Evolutionary conservation across 2,797 vertebrate genomes (phyloP).

Genomic region (Rhabdomys pumilio): DNA sequence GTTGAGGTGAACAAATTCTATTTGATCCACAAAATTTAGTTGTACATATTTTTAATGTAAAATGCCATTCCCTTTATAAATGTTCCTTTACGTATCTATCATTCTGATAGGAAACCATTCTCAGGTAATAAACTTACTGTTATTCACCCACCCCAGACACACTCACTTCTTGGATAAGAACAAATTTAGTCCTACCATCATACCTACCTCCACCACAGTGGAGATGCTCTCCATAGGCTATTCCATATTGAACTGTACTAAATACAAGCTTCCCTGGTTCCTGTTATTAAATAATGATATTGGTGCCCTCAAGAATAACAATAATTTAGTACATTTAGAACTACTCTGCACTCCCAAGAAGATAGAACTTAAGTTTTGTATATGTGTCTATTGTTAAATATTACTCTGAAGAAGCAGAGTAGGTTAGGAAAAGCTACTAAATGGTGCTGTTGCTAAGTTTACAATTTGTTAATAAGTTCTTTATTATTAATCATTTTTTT

Average conservation of each 20-base stretch:
- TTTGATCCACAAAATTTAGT: not conserved
- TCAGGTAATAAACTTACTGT: not conserved
- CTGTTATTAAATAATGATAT: not conserved
- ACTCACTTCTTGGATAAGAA: not conserved
- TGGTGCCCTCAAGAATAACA: not conserved
- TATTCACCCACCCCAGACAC: not conserved
- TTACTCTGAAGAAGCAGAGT: not conserved
- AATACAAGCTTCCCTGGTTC: not conserved
- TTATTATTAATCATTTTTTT: too few species aligned
- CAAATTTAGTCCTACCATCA: not conserved
- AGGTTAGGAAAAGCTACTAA: not conserved
- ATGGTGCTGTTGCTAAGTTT: not conserved
- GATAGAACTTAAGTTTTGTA: not conserved
- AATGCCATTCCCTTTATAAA: slow-evolving; percentile 8
- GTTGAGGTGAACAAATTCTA: not conserved
- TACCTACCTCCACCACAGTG: rapidly evolving
- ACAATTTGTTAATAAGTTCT: not conserved
- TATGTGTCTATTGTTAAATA: not conserved
- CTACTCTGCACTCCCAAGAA: not conserved
- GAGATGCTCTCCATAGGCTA: not conserved
- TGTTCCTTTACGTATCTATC: not conserved
- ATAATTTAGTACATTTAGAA: not conserved
- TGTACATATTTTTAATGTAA: not conserved
- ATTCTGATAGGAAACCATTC: slow-evolving; percentile 13
- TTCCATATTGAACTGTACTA: not conserved